Base-by-base conservation (phyloP, 2,888 invertebrate genomes). In the Pterostichus madidus region DNA sequence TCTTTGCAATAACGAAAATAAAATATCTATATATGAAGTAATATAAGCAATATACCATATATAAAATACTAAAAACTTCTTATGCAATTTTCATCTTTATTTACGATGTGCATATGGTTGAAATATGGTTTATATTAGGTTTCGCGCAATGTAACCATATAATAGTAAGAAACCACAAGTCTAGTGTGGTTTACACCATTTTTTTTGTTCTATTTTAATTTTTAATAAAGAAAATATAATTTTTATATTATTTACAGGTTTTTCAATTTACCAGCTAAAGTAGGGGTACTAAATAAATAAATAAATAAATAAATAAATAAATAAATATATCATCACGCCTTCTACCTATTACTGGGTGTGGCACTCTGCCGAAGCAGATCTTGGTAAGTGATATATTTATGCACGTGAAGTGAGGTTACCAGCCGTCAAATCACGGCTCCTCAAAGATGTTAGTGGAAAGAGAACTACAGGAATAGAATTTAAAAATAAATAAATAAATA, bases 151-250 rank as follows among this genome's bases (percentile, higher is more conserved):
- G 39, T 44, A 35, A 80, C 68, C 71, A 68, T 53, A 32, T 80
- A 80, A 79, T 64, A 46, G 79, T 46, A 24, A n/a, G 49, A 15
- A 71, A 80, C 80, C 80, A 53, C 80, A 80, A 15, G 71, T 71
- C 8, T 80, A 24, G 24, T 24, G 24, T 61, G 11, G 17, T 49
- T 71, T 68, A 68, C 80, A 80, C 4, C 3, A 68, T 80, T 80
- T 71, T 80, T 71, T 64, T 68, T 68, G 80, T 49, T 15, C 80
- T 49, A 53, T n/a, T n/a, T 24, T 11, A 44, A 11, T 52, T 71
- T 32, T 52, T n/a, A 53, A 24, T 24, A 2, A 5, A 15, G 3
- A 61, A 17, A 24, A 24, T 59, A 59, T 2, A 8, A 59, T 31
- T 11, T 32, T 31, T 10, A 24, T 31, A 61, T 5, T 52, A 5